phyloP scores from a whole-genome alignment of 2,113 vertebrate species.

The Dasypus novemcinctus region DNA sequence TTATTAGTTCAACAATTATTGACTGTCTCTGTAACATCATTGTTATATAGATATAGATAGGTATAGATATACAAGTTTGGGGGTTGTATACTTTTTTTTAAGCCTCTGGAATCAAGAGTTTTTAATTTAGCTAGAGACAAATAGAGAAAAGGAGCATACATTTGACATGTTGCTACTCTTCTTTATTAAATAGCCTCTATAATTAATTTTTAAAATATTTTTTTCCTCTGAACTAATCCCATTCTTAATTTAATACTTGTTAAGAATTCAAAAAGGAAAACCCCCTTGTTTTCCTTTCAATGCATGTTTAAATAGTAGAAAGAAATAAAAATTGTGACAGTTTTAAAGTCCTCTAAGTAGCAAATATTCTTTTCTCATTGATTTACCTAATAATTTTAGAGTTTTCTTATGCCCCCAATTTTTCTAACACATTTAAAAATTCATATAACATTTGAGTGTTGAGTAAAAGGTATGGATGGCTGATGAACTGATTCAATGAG shows the following conservation, averaged over 20 bases:
- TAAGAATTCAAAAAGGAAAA: constrained; percentile 20
- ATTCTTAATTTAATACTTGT: not conserved
- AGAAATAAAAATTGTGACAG: constrained; percentile 6
- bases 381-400: not conserved
- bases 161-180: not conserved
- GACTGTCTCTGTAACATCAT: not conserved
- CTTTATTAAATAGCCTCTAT: not conserved
- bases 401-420: not conserved
- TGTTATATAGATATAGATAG: not conserved
- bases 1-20: not conserved
- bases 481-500: not conserved
- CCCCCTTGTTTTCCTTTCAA: not conserved
- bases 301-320: not conserved
- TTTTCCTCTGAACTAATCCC: not conserved
- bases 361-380: not conserved
- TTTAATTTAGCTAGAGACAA: not conserved
- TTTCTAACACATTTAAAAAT: not conserved
- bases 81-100: not conserved
- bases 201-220: not conserved
- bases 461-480: not conserved
- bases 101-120: not conserved
- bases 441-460: not conserved
- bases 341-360: not conserved
- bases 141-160: not conserved
- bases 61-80: not conserved